These are phyloP conservation scores for Eupithecia pulchellata DNA, from an alignment of 2,888 invertebrate genomes.

Conservation along the genomic window DNA sequence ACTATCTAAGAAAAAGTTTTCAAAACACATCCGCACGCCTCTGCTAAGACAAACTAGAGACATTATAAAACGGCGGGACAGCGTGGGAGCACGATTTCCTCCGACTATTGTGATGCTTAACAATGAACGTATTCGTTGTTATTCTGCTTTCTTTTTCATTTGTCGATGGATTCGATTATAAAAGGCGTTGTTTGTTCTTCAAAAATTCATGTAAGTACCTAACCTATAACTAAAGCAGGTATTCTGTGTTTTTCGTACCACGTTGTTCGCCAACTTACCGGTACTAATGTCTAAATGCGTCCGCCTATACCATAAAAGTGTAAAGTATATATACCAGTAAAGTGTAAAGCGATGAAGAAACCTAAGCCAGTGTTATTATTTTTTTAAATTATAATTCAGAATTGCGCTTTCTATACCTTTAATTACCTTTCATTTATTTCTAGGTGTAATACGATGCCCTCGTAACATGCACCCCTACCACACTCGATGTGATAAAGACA, in stretches of 20 bases:
- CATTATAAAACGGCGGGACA: slow-evolving; percentile 43
- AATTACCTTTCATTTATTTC: background rate
- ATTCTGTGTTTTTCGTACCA: background rate
- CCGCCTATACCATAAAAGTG: too few species aligned
- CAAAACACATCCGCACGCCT: slow-evolving; percentile 44
- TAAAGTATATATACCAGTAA: too few species aligned
- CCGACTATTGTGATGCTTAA: slow-evolving; percentile 43
- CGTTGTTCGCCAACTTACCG: background rate
- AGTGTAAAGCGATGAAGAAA: too few species aligned
- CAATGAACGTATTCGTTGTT: slow-evolving; percentile 55
- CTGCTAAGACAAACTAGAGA: slow-evolving; percentile 41
- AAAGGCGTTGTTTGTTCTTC: slow-evolving; percentile 57
- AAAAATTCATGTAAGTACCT: slow-evolving; percentile 53
- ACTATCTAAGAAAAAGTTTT: slow-evolving; percentile 10
- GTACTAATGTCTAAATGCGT: too few species aligned
- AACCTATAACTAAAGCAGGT: background rate
- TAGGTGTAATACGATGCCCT: slow-evolving; percentile 63
- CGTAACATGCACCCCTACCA: slow-evolving; percentile 69
- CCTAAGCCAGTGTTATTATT: too few species aligned
- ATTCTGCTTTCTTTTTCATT: slow-evolving; percentile 54
- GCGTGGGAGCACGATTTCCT: slow-evolving; percentile 50
- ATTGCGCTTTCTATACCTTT: background rate
- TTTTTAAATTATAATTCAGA: too few species aligned
- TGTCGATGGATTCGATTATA: slow-evolving; percentile 47
- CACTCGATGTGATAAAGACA: slow-evolving; percentile 67